A percentile compares a stretch with the other conserved stretches of the same genome.
These are phyloP conservation scores for Dimorphilus gyrociliatus DNA, from an alignment of 2,888 invertebrate species.

Conservation along the genomic window DNA sequence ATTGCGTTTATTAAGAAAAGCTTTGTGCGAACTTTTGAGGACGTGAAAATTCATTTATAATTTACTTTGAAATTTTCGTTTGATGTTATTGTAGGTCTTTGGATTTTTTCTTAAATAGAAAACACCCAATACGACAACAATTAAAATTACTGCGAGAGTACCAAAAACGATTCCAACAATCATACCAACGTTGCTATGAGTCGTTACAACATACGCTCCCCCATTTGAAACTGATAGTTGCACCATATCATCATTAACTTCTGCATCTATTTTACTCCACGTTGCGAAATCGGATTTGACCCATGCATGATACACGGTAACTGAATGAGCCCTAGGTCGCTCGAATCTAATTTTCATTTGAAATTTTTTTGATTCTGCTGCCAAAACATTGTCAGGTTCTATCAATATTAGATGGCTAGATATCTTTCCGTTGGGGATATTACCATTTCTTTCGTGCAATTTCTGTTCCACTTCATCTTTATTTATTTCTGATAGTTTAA, in stretches of 20 bases:
- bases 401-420: slow-evolving; percentile 23
- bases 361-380: slow-evolving; percentile 12
- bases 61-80: slow-evolving; percentile 4
- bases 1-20: no score
- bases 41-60: no score
- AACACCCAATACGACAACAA: slow-evolving; percentile 16
- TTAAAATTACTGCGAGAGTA: slow-evolving; percentile 13
- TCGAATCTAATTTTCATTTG: slow-evolving; percentile 11
- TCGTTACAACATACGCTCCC: slow-evolving; percentile 24
- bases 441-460: no score
- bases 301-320: slow-evolving; percentile 16
- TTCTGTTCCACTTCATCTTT: no score
- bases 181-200: slow-evolving; percentile 12
- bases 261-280: slow-evolving; percentile 20
- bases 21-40: no score
- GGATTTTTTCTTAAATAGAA: slow-evolving; percentile 22
- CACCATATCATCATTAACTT: slow-evolving; percentile 15
- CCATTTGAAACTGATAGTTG: slow-evolving; percentile 16
- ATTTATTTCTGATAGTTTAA: no score
- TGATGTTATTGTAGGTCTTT: slow-evolving; percentile 6
- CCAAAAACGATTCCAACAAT: slow-evolving; percentile 20
- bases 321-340: slow-evolving; percentile 8
- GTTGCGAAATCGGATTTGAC: slow-evolving; percentile 13
- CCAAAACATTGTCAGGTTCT: slow-evolving; percentile 16
- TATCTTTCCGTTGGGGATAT: no score